A percentile compares a stretch with the other conserved stretches of the same genome.
Conservation (phyloP, 2,888 invertebrate species). For the Scaptomyza polygonia region DNA sequence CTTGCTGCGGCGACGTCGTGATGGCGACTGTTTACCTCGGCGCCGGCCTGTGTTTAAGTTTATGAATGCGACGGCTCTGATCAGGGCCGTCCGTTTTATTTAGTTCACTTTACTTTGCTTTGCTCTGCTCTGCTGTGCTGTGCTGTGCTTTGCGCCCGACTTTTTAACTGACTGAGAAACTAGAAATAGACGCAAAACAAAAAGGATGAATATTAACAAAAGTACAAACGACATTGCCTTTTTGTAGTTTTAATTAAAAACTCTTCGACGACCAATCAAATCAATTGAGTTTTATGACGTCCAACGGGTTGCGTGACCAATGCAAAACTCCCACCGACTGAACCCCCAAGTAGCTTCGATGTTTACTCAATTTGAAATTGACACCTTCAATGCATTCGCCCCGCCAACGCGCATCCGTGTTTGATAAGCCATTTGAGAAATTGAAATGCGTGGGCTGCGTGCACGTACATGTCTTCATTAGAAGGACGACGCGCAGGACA, state of each 20-base stretch:
- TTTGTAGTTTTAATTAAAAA: constrained; percentile 13
- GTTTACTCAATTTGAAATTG: constrained; percentile 32
- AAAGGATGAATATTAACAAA: constrained; percentile 2
- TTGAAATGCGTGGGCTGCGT: constrained; percentile 38
- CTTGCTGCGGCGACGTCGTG: constrained; percentile 82
- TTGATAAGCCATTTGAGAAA: constrained; percentile 59
- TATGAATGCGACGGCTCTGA: constrained; percentile 49
- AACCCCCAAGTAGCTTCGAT: constrained; percentile 2
- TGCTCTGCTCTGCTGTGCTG: constrained; percentile 5
- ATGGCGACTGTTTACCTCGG: constrained; percentile 81
- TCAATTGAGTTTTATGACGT: constrained; percentile 20
- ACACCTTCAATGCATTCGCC: constrained; percentile 36
- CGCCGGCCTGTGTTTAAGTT: constrained; percentile 62
- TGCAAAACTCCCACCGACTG: not conserved
- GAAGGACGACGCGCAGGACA: not conserved
- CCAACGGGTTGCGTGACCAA: constrained; percentile 37
- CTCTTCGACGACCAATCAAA: constrained; percentile 18
- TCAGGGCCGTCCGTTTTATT: constrained; percentile 35
- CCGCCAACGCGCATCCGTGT: constrained; percentile 7
- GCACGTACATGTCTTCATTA: constrained; percentile 32
- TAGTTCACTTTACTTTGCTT: constrained; percentile 2
- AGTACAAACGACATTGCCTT: not conserved
- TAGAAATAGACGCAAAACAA: constrained; percentile 5
- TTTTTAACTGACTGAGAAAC: constrained; percentile 29
- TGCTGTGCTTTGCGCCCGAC: too few relatives aligned